phyloP scores from a whole-genome alignment of 2,888 invertebrate genomes.

The Folsomia manolachei region DNA sequence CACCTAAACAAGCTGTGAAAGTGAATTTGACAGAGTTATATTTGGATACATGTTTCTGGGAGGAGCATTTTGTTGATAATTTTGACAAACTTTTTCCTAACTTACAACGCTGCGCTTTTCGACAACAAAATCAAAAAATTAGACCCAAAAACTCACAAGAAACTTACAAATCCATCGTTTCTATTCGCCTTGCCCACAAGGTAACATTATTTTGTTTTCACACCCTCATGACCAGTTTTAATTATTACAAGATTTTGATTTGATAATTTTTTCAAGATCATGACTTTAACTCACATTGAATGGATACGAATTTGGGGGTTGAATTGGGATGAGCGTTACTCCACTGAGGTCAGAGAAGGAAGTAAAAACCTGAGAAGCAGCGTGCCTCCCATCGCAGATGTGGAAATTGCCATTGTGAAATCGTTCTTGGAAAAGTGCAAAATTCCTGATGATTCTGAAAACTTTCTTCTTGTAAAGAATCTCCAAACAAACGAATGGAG shows the following conservation, averaged over 20 bases:
- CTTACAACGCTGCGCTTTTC: slow-evolving; percentile 1
- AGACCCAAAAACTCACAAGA: no score
- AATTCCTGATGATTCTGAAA: not conserved
- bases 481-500: slow-evolving; percentile 8
- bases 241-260: not conserved
- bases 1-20: not conserved
- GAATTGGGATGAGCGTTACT: not conserved
- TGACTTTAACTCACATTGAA: no score
- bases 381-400: not conserved
- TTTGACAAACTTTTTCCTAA: slow-evolving; percentile 15
- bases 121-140: not conserved
- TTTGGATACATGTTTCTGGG: slow-evolving; percentile 19
- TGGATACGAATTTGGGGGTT: slow-evolving; percentile 13
- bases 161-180: no score
- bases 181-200: no score
- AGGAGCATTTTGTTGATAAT: not conserved
- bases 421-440: slow-evolving; percentile 8
- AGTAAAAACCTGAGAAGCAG: not conserved
- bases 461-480: slow-evolving; percentile 18
- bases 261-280: no score
- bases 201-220: no score
- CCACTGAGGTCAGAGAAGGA: not conserved
- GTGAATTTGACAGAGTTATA: slow-evolving; percentile 13
- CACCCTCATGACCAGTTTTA: not conserved
- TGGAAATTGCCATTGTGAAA: slow-evolving; percentile 5